These are phyloP conservation scores for Drosophila guanche DNA, from an alignment of 1,140 invertebrate species.

Conservation along the genomic window DNA sequence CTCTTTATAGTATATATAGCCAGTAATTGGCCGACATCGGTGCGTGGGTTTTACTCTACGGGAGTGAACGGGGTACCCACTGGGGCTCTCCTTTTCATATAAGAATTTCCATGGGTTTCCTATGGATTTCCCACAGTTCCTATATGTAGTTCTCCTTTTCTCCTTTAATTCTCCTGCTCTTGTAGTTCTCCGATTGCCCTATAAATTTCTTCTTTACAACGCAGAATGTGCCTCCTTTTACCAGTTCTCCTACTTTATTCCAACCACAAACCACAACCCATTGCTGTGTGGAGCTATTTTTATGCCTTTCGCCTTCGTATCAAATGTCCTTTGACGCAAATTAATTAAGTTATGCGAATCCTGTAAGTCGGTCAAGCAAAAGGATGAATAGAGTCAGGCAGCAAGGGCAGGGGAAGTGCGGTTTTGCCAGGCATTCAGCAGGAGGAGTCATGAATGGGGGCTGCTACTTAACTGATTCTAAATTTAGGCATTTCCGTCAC, in stretches of 20 bases:
- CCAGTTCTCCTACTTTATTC: not conserved
- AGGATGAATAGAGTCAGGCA: no score
- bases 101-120: no score
- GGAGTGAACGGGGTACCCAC: no score
- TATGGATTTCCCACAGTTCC: no score
- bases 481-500: slow-evolving; percentile 49
- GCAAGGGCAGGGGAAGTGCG: not conserved
- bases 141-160: no score
- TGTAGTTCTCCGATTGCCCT: no score
- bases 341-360: slow-evolving; percentile 75
- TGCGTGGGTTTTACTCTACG: slow-evolving; percentile 19
- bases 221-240: not conserved
- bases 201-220: no score
- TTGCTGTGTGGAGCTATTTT: slow-evolving; percentile 40
- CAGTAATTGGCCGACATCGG: slow-evolving; percentile 16
- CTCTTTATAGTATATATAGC: slow-evolving; percentile 8
- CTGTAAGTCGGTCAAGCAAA: slow-evolving; percentile 2
- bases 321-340: slow-evolving; percentile 77
- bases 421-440: no score
- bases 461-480: slow-evolving; percentile 61
- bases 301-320: slow-evolving; percentile 61
- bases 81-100: no score
- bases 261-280: no score
- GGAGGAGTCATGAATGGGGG: not conserved
- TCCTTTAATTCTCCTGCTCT: no score